Evolutionary conservation across 2,888 invertebrate genomes (phyloP).

Genomic region (Portevinia maculata): DNA sequence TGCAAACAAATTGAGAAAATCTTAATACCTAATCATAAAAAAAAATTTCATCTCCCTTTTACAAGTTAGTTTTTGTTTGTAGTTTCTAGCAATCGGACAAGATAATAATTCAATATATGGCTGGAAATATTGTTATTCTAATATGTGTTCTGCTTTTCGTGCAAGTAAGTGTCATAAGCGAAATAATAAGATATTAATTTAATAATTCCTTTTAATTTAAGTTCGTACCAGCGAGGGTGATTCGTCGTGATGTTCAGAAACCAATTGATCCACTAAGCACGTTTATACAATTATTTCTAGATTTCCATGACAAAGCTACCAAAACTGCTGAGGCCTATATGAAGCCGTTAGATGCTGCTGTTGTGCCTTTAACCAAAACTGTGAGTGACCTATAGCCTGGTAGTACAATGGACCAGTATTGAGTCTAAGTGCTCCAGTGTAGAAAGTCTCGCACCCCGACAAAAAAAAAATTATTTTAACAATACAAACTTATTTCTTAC

Average conservation of each 20-base stretch:
- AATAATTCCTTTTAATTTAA: not conserved
- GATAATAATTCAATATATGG: constrained; percentile 1
- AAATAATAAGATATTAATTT: not conserved
- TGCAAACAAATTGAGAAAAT: too few relatives aligned
- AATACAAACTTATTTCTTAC: too few relatives aligned
- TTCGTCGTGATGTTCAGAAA: not conserved
- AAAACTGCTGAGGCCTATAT: not conserved
- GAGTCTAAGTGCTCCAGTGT: too few relatives aligned
- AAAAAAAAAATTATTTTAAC: too few relatives aligned
- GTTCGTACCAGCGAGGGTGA: not conserved
- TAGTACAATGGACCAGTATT: too few relatives aligned
- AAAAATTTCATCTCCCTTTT: not conserved
- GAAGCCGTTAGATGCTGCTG: not conserved
- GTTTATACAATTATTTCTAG: not conserved
- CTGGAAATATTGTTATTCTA: not conserved
- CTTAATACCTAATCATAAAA: not conserved
- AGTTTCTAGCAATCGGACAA: not conserved
- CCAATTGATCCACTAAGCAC: not conserved
- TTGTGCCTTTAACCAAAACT: not conserved
- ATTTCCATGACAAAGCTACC: not conserved
- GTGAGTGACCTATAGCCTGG: too few relatives aligned
- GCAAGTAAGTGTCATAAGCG: not conserved
- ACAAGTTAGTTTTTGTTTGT: not conserved
- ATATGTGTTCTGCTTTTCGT: not conserved
- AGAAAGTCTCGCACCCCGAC: too few relatives aligned